These are phyloP conservation scores for Aurelia sp. DNA, from an alignment of 30 jellyfish, hydroid and myxozoan species.

Conservation along the genomic window DNA sequence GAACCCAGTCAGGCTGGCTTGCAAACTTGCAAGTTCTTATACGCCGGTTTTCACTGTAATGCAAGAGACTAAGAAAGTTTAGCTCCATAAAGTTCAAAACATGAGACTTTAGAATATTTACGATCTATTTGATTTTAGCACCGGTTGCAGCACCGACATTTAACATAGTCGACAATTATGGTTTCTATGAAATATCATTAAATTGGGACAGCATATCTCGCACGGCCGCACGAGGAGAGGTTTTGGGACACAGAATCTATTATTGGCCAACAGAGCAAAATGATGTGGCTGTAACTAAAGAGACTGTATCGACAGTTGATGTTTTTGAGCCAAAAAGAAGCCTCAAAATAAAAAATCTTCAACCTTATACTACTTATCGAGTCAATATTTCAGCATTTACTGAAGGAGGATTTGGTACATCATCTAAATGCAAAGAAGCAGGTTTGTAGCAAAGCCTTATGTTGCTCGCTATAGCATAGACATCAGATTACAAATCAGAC, in stretches of 20 bases:
- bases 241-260: conserved; percentile 37
- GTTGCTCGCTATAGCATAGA: too few species aligned
- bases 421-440: conserved; percentile 27
- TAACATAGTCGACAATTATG: conserved; percentile 16
- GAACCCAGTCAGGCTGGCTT: too few species aligned
- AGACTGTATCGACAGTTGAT: neutral
- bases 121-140: conserved; percentile 8
- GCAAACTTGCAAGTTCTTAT: too few species aligned
- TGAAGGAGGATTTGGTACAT: conserved; percentile 64
- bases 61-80: too few species aligned
- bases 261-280: conserved; percentile 57
- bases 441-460: neutral
- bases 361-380: conserved; percentile 50
- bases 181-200: conserved; percentile 36
- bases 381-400: conserved; percentile 49
- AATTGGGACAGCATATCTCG: conserved; percentile 41
- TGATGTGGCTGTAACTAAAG: conserved; percentile 13
- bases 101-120: too few species aligned
- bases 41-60: too few species aligned
- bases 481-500: too few species aligned
- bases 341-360: conserved; percentile 20
- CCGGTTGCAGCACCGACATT: conserved; percentile 57
- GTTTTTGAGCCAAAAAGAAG: conserved; percentile 53
- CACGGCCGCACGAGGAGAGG: conserved; percentile 62
- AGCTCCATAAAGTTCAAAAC: too few species aligned